A percentile compares a stretch with the other conserved stretches of the same genome.
phyloP scores from a whole-genome alignment of 1,140 invertebrate species.

The Rhysida immarginata region DNA sequence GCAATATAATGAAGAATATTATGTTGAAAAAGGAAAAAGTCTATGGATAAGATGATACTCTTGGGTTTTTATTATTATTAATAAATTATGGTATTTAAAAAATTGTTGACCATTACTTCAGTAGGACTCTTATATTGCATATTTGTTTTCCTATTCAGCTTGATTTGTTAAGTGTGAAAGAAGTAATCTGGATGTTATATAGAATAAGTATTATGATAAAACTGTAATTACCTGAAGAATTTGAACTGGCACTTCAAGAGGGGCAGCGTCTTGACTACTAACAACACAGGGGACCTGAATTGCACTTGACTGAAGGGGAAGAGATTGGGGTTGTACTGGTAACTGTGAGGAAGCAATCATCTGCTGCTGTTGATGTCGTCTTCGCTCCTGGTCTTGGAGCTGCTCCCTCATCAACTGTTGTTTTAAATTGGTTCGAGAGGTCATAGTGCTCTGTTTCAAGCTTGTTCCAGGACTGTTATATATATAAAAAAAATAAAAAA shows the following conservation, averaged over 20 bases:
- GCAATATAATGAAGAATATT: background rate
- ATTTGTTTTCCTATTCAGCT: too few species aligned
- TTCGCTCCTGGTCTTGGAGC: conserved; percentile 48
- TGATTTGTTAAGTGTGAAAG: too few species aligned
- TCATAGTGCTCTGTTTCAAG: conserved; percentile 42
- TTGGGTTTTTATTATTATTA: too few species aligned
- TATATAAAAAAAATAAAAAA: conserved; percentile 12
- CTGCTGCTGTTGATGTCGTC: conserved; percentile 33
- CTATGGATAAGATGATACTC: conserved; percentile 14
- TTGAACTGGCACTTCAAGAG: conserved; percentile 19
- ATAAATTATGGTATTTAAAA: too few species aligned
- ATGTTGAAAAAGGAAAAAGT: background rate
- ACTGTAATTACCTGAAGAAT: conserved; percentile 5
- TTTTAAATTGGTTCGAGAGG: conserved; percentile 67
- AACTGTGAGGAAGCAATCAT: conserved; percentile 19
- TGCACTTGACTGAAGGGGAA: conserved; percentile 21
- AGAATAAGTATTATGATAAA: too few species aligned
- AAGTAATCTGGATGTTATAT: too few species aligned
- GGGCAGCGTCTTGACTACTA: conserved; percentile 10
- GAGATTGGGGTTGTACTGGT: conserved; percentile 11
- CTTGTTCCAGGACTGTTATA: conserved; percentile 58
- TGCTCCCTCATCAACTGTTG: conserved; percentile 71
- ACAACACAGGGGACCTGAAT: conserved; percentile 10
- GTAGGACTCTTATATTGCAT: too few species aligned
- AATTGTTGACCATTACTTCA: too few species aligned